Evolutionary conservation across 2,888 invertebrate species (phyloP), one percentile per base, ranked within the genome.

Genomic region (Petrolisthes cinctipes): DNA sequence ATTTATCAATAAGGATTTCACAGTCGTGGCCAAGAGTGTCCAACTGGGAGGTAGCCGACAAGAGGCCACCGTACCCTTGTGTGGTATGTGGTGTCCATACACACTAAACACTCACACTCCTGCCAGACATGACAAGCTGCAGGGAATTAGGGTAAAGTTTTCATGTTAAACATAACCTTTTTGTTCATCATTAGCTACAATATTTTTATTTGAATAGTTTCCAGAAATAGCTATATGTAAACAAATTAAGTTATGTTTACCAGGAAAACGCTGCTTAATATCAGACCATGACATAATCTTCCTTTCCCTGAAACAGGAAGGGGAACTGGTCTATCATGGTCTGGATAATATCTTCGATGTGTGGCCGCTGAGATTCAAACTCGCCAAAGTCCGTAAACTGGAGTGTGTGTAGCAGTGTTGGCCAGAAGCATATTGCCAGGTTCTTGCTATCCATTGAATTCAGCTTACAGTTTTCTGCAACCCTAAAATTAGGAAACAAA

Each of bases 371-470:
- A 93, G 97, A 96, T 94, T 97, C 97, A 94, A 98, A 98, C 92
- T 96, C 95, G 83, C 96, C 96, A 96, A 97, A 97, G 93, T 97
- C 97, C 90, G 96, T 96, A 93, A 98, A 98, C 93, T 98, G 97
- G 91, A 98, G 97, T 5, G 90, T 90, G 90, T 98, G 97, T 92
- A 99, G 95, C 90, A 99, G 94, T 7, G 99, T 99, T 89, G 99
- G 99, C 97, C 98, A 99, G 98, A 98, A 99, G 94, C 98, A 98
- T 92, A 98, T 98, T 82, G 99, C 98, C 92, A 99, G 94, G 94
- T 99, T 99, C 94, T 97, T 97, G 93, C 97, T 97, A 94, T 98
- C 98, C 99, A 99, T 99, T 91, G 97, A 97, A 93, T 98, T 99
- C 91, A 97, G 94, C 92, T 97, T 97, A 82, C 97, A 96, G 93